phyloP scores from a whole-genome alignment of 2,797 vertebrate genomes.

The Thalassophryne amazonica region DNA sequence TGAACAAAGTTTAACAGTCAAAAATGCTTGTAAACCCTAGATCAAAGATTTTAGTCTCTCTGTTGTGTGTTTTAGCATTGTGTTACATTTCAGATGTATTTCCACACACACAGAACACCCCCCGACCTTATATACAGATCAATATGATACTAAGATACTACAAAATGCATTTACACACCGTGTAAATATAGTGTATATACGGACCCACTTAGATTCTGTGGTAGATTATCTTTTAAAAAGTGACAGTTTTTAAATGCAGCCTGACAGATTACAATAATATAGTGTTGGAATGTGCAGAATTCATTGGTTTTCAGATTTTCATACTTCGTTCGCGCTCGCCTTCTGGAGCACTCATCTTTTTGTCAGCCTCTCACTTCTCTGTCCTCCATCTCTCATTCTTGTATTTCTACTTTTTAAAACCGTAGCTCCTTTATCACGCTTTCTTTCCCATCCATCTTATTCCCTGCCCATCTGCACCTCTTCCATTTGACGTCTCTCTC shows the following conservation, averaged over 20 bases:
- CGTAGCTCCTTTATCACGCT: constrained; percentile 65
- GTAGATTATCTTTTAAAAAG: constrained; percentile 25
- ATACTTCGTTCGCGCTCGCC: constrained; percentile 44
- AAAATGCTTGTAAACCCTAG: no score
- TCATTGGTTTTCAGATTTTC: constrained; percentile 52
- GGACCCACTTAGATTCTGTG: constrained; percentile 7
- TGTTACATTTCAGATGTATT: no score
- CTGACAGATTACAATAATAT: constrained; percentile 43
- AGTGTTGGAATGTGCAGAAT: constrained; percentile 39
- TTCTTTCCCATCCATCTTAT: constrained; percentile 70
- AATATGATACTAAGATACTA: no score
- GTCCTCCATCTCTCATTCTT: constrained; percentile 56
- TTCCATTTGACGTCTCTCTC: constrained; percentile 75
- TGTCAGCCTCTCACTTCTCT: constrained; percentile 56
- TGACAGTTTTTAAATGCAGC: constrained; percentile 25
- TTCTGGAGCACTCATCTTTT: constrained; percentile 57
- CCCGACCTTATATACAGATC: no score
- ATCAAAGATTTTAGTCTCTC: no score
- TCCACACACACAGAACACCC: no score
- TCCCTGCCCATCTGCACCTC: constrained; percentile 61
- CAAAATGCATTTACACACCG: neutral
- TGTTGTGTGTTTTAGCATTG: no score
- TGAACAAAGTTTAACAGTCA: no score
- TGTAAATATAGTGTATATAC: neutral
- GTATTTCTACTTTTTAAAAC: constrained; percentile 38